Conservation (phyloP, 2,888 invertebrate genomes). For the Mesorhabditis belari region DNA sequence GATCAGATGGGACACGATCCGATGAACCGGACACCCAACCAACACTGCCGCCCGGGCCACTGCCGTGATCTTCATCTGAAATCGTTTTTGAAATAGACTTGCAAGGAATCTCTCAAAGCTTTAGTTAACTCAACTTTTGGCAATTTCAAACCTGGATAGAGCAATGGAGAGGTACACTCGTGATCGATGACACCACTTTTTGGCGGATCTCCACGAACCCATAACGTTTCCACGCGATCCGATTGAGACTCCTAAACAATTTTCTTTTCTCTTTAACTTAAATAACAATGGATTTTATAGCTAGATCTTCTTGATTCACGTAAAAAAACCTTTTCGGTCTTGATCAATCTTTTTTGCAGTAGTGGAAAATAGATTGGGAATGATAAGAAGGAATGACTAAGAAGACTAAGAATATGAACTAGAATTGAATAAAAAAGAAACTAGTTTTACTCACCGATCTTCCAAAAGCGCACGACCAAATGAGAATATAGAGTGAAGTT, state of each 20-base stretch:
- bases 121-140: no score
- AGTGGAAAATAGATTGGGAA: no score
- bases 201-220: neutral
- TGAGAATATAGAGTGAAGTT: conserved; percentile 24
- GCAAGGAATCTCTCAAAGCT: no score
- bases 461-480: conserved; percentile 24
- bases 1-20: neutral
- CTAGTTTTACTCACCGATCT: conserved; percentile 4
- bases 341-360: no score
- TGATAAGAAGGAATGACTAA: no score
- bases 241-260: neutral
- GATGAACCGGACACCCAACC: conserved; percentile 5
- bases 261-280: neutral
- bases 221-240: neutral
- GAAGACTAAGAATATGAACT: no score
- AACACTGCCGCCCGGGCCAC: conserved; percentile 18
- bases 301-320: neutral
- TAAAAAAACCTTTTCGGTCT: neutral
- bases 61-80: conserved; percentile 23
- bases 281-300: neutral
- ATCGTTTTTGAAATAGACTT: conserved; percentile 8
- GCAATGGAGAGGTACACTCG: neutral
- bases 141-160: neutral
- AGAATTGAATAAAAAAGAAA: no score
- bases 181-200: neutral